These are phyloP conservation scores for Muschampia plurimacula DNA, from an alignment of 2,888 invertebrate genomes.

Conservation along the genomic window DNA sequence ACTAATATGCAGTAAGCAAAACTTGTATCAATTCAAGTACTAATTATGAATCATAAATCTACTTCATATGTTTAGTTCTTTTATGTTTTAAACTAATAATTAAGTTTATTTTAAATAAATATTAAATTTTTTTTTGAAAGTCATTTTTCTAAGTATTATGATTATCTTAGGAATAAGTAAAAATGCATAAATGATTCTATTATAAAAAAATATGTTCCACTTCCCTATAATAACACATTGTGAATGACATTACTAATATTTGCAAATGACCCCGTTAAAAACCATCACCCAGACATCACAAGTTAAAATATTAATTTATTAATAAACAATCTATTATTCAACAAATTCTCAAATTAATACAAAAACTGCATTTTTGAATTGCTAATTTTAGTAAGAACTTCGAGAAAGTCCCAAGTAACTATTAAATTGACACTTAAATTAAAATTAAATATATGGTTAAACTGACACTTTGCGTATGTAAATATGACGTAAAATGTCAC, in stretches of 20 bases:
- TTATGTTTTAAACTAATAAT: not conserved
- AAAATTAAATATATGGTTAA: too few relatives aligned
- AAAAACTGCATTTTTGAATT: not conserved
- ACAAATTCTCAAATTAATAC: slow-evolving; percentile 50
- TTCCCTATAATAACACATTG: not conserved
- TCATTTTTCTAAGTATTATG: not conserved
- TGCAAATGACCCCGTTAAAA: slow-evolving; percentile 72
- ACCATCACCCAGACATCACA: slow-evolving; percentile 79
- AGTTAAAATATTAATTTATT: slow-evolving; percentile 59
- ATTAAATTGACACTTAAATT: too few relatives aligned
- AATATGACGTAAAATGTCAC: too few relatives aligned
- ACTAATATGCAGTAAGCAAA: slow-evolving; percentile 40
- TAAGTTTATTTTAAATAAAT: not conserved
- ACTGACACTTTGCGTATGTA: too few relatives aligned
- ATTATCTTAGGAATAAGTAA: not conserved
- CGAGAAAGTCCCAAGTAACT: too few relatives aligned
- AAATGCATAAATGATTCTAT: not conserved
- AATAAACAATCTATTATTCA: slow-evolving; percentile 48
- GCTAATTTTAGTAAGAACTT: not conserved
- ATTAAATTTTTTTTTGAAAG: not conserved
- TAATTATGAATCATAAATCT: not conserved
- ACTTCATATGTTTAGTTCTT: not conserved
- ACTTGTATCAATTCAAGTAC: not conserved
- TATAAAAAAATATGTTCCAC: not conserved
- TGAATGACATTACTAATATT: slow-evolving; percentile 49